A percentile compares a stretch with the other conserved stretches of the same genome.
Conservation (phyloP, 2,888 invertebrate genomes). For the Plemyria rubiginata region DNA sequence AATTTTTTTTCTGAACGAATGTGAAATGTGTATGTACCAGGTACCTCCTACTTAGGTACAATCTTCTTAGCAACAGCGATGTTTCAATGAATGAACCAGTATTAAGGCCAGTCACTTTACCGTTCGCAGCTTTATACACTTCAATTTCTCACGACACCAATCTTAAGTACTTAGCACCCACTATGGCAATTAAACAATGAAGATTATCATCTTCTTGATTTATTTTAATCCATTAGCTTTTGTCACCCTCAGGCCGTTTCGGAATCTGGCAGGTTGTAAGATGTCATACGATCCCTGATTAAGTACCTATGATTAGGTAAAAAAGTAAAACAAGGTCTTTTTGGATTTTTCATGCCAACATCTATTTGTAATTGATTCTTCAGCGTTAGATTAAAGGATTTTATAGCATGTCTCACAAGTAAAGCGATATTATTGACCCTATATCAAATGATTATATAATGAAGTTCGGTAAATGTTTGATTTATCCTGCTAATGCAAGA, state of each 20-base stretch:
- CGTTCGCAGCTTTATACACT: slow-evolving; percentile 17
- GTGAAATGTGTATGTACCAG: no score
- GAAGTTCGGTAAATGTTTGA: no score
- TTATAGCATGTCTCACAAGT: no score
- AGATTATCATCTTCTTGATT: slow-evolving; percentile 5
- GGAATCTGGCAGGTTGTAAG: neutral
- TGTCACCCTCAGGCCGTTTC: neutral
- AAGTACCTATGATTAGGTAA: neutral
- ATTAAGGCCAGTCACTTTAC: slow-evolving; percentile 27
- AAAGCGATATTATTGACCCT: no score
- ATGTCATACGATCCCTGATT: neutral
- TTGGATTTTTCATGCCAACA: neutral
- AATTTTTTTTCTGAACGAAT: no score
- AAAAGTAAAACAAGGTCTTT: neutral
- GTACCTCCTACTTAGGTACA: no score
- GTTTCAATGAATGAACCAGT: neutral
- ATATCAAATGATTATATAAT: no score
- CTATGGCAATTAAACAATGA: slow-evolving; percentile 4
- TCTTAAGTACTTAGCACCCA: slow-evolving; percentile 7
- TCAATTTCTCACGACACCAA: slow-evolving; percentile 26
- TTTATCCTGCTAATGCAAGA: no score
- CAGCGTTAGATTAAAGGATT: no score
- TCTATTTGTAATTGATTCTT: neutral
- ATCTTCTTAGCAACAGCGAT: neutral
- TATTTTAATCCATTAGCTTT: neutral